phyloP scores from a whole-genome alignment of 2,888 invertebrate species.

The Yponomeuta plumbellus region DNA sequence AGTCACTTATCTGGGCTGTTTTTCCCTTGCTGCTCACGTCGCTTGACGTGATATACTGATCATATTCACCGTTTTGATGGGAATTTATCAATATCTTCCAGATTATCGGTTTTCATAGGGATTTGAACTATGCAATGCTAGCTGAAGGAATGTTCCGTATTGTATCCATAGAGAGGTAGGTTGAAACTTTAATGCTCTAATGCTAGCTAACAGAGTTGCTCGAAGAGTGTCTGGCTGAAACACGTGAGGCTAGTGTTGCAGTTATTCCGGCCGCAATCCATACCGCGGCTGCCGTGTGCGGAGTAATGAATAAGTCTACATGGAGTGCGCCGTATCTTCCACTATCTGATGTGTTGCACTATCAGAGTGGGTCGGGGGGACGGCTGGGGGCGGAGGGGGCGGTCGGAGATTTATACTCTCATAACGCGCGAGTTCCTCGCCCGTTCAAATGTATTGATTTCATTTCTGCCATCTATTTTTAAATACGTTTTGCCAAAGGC shows the following conservation, averaged over 20 bases:
- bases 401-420: slow-evolving; percentile 65
- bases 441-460: slow-evolving; percentile 64
- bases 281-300: slow-evolving; percentile 28
- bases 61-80: slow-evolving; percentile 27
- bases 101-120: background rate
- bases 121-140: background rate
- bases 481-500: slow-evolving; percentile 34
- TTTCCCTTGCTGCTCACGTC: slow-evolving; percentile 16
- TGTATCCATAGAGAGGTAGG: background rate
- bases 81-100: slow-evolving; percentile 38
- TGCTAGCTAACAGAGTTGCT: background rate
- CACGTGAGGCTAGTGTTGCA: background rate
- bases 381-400: slow-evolving; percentile 31
- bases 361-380: slow-evolving; percentile 31
- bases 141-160: background rate
- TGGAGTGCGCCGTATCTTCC: slow-evolving; percentile 45
- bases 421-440: slow-evolving; percentile 60
- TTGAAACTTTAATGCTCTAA: background rate
- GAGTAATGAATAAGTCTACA: slow-evolving; percentile 53
- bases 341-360: slow-evolving; percentile 51
- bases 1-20: background rate
- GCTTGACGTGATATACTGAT: slow-evolving; percentile 12
- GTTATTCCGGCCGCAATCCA: slow-evolving; percentile 7
- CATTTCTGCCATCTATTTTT: slow-evolving; percentile 63
- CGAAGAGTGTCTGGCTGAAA: background rate